These are phyloP conservation scores for Chrysolophus pictus DNA, from an alignment of 2,797 vertebrate genomes.

Conservation along the genomic window DNA sequence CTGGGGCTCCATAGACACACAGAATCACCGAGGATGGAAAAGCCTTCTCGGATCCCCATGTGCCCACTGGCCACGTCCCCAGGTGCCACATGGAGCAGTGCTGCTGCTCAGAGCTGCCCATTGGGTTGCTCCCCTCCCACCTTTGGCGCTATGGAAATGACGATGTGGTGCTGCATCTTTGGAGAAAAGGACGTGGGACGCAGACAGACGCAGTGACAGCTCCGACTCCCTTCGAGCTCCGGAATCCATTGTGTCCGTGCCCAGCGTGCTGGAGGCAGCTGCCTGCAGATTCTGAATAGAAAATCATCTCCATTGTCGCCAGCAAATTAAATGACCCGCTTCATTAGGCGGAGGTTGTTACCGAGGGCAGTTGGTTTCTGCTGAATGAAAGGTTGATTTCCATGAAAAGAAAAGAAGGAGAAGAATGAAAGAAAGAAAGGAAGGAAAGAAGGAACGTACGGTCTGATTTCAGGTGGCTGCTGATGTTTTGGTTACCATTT, in stretches of 20 bases:
- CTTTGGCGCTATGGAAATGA: not conserved
- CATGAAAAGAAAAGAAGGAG: conserved; percentile 57
- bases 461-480: conserved; percentile 50
- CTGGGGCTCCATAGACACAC: not conserved
- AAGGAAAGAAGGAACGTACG: conserved; percentile 1
- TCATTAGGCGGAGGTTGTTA: conserved; percentile 66
- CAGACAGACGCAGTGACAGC: conserved; percentile 5
- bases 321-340: conserved; percentile 71
- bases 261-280: conserved; percentile 61
- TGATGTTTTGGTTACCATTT: conserved; percentile 22
- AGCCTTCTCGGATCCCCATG: too few relatives aligned
- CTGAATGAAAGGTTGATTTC: conserved; percentile 71
- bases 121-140: not conserved
- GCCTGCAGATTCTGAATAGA: conserved; percentile 58
- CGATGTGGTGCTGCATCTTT: not conserved
- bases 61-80: too few relatives aligned
- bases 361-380: conserved; percentile 56
- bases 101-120: fast-evolving
- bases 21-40: too few relatives aligned
- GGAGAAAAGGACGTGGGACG: not conserved
- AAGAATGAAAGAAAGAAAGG: not conserved
- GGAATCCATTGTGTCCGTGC: conserved; percentile 62
- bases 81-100: not conserved
- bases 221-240: conserved; percentile 17
- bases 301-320: conserved; percentile 64